phyloP scores from a whole-genome alignment of 2,113 vertebrate genomes.

The Diphyllodes magnificus region DNA sequence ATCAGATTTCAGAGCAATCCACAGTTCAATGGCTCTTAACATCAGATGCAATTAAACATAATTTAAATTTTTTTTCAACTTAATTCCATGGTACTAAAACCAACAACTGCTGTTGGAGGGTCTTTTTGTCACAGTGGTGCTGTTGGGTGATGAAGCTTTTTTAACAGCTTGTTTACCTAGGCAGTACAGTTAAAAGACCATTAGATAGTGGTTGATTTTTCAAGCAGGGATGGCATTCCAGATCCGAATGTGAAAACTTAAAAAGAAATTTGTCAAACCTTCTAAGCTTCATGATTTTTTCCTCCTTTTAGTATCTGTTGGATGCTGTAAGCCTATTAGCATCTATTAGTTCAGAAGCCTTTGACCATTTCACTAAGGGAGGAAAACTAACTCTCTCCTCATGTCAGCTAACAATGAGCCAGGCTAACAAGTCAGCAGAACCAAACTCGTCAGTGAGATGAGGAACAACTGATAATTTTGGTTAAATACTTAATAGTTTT shows the following conservation, averaged over 20 bases:
- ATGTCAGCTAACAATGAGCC: background rate
- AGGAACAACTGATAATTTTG: background rate
- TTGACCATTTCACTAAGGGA: background rate
- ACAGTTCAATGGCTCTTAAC: background rate
- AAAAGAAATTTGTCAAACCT: background rate
- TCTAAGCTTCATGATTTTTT: background rate
- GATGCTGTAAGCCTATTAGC: background rate
- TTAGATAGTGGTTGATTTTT: background rate
- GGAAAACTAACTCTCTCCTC: background rate
- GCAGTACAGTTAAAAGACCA: background rate
- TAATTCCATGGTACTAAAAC: background rate
- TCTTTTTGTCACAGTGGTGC: background rate
- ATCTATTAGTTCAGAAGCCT: background rate
- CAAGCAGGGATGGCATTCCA: background rate
- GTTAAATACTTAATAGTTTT: background rate
- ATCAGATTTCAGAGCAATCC: background rate
- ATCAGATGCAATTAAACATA: background rate
- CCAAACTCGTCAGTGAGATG: background rate
- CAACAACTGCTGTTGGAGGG: background rate
- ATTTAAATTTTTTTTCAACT: background rate
- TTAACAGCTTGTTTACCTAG: background rate
- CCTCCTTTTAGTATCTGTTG: background rate
- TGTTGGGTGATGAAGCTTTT: background rate
- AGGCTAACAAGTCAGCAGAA: background rate
- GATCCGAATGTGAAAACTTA: background rate